These are phyloP conservation scores for Sebastiscus tertius DNA, from an alignment of 2,797 vertebrate species.

Conservation along the genomic window DNA sequence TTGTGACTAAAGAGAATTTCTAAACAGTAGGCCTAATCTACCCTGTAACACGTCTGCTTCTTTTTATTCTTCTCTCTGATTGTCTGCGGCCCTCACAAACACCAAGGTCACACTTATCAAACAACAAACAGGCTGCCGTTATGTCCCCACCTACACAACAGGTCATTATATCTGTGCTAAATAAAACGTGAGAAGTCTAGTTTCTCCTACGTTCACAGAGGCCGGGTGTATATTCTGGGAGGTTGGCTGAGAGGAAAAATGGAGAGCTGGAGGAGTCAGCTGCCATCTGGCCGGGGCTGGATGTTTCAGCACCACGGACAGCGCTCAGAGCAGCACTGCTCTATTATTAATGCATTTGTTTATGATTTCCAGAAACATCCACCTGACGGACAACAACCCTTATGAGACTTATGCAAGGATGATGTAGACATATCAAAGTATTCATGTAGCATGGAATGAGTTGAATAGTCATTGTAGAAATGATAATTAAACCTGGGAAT, in stretches of 20 bases:
- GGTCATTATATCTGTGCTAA: slow-evolving; percentile 3
- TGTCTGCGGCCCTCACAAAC: neutral
- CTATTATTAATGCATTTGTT: slow-evolving; percentile 9
- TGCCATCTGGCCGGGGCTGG: slow-evolving; percentile 21
- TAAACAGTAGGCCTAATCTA: neutral
- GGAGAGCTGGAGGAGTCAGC: slow-evolving; percentile 15
- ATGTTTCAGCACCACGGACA: slow-evolving; percentile 58
- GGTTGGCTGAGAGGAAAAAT: neutral
- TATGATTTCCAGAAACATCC: slow-evolving; percentile 1
- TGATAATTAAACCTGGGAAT: too few relatives aligned
- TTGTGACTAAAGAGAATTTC: neutral
- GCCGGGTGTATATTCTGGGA: neutral
- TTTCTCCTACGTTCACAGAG: neutral
- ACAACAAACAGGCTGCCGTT: neutral
- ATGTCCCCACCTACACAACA: neutral
- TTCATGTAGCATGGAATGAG: neutral
- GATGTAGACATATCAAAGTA: neutral
- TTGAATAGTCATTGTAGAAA: neutral
- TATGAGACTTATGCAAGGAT: neutral
- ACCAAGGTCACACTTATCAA: neutral
- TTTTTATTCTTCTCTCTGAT: neutral
- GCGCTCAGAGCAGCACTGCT: slow-evolving; percentile 15
- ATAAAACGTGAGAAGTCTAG: neutral
- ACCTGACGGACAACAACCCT: neutral
- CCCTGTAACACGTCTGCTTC: neutral